These are phyloP conservation scores for Calypte anna DNA, from an alignment of 2,113 vertebrate species.

Conservation along the genomic window DNA sequence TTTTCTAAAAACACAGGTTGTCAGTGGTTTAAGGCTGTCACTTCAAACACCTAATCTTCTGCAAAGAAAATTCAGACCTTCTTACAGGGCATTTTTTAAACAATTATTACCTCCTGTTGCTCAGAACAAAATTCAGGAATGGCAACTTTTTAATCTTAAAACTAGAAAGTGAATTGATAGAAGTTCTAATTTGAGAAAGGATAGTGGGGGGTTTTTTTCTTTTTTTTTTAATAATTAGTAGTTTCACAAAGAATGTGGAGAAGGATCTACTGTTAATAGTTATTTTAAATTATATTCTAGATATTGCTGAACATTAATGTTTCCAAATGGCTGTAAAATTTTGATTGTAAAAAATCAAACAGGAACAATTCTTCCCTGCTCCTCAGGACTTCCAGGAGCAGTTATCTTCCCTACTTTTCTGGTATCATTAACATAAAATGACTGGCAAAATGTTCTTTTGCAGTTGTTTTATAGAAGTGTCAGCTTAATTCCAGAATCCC, in stretches of 20 bases:
- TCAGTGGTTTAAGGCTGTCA: neutral
- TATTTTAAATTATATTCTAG: neutral
- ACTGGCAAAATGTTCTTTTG: neutral
- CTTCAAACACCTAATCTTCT: neutral
- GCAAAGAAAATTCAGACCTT: neutral
- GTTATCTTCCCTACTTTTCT: neutral
- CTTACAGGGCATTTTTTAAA: neutral
- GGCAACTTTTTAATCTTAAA: neutral
- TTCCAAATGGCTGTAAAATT: neutral
- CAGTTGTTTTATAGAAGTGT: neutral
- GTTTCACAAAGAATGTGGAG: too few species aligned
- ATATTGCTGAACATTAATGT: neutral
- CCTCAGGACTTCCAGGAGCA: neutral
- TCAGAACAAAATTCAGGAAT: neutral
- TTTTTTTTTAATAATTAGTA: neutral
- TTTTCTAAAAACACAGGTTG: neutral
- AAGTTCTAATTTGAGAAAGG: neutral
- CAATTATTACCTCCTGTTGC: neutral
- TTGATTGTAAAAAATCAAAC: neutral
- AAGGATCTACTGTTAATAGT: neutral
- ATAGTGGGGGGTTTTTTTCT: too few species aligned
- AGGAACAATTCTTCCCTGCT: neutral
- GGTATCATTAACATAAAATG: neutral
- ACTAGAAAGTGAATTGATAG: neutral
- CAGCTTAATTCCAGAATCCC: neutral